phyloP scores from a whole-genome alignment of 2,797 vertebrate genomes.

The Pseudomugil tenellus region DNA sequence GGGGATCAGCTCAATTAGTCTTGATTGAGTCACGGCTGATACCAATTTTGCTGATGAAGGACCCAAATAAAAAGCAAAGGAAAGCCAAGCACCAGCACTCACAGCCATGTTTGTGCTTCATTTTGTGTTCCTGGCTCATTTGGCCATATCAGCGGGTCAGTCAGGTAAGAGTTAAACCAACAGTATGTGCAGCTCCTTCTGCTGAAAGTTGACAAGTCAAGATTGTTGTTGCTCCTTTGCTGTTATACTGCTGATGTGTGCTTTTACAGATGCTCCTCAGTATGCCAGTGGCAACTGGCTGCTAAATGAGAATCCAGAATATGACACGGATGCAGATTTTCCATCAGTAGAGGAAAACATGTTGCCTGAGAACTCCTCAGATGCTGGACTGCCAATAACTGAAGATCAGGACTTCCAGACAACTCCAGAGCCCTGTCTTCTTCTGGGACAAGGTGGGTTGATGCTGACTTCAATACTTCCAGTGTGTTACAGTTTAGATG shows the following conservation, averaged over 20 bases:
- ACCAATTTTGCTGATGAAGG: slow-evolving; percentile 51
- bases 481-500: not conserved
- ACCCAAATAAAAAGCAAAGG: slow-evolving; percentile 45
- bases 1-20: slow-evolving; percentile 27
- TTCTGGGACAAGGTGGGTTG: slow-evolving; percentile 51
- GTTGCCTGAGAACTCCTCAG: not conserved
- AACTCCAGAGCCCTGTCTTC: not conserved
- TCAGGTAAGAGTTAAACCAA: slow-evolving; percentile 49
- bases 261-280: slow-evolving; percentile 27
- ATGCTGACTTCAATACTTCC: too few relatives aligned
- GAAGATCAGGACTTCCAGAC: not conserved
- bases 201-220: not conserved
- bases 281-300: slow-evolving; percentile 28
- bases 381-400: rapidly evolving
- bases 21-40: slow-evolving; percentile 70
- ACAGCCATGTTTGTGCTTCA: slow-evolving; percentile 58
- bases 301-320: not conserved
- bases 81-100: rapidly evolving
- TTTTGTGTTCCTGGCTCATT: slow-evolving; percentile 49
- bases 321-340: not conserved
- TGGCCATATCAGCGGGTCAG: slow-evolving; percentile 19
- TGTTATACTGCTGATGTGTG: not conserved
- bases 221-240: not conserved
- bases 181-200: rapidly evolving
- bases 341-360: not conserved